Evolutionary conservation across 2,797 vertebrate genomes (phyloP).

Genomic region (Bufotes viridis): DNA sequence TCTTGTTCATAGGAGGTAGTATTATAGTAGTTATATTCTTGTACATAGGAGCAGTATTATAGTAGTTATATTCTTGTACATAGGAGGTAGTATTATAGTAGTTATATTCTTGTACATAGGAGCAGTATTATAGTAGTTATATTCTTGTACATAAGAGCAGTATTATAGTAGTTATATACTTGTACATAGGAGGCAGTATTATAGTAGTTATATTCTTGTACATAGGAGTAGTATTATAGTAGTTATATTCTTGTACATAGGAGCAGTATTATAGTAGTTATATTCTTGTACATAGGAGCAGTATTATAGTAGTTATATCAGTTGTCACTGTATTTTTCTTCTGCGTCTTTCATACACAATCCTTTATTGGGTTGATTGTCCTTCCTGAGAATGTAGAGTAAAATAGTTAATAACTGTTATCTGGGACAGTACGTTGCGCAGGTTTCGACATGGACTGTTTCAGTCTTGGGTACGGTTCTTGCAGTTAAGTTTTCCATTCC

Average conservation of each 20-base stretch:
- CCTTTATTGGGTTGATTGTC: not conserved
- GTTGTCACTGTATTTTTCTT: not conserved
- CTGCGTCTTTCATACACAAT: not conserved
- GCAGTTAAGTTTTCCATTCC: not conserved
- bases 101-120: not conserved
- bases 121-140: too few relatives aligned
- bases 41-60: constrained; percentile 3
- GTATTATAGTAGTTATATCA: not conserved
- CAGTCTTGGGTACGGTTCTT: not conserved
- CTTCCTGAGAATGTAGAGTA: not conserved
- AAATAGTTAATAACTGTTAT: not conserved
- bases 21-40: constrained; percentile 5
- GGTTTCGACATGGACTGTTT: not conserved
- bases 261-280: too few relatives aligned
- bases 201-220: constrained; percentile 8
- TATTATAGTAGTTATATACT: constrained; percentile 1
- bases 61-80: not conserved
- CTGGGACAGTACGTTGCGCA: not conserved
- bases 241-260: not conserved
- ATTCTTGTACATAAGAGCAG: not conserved
- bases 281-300: not conserved
- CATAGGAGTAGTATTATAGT: not conserved
- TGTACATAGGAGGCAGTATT: not conserved
- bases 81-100: not conserved
- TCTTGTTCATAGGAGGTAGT: not conserved